Base-by-base conservation (phyloP, 2,113 vertebrate genomes). In the Leptobrachium ailaonicum region DNA sequence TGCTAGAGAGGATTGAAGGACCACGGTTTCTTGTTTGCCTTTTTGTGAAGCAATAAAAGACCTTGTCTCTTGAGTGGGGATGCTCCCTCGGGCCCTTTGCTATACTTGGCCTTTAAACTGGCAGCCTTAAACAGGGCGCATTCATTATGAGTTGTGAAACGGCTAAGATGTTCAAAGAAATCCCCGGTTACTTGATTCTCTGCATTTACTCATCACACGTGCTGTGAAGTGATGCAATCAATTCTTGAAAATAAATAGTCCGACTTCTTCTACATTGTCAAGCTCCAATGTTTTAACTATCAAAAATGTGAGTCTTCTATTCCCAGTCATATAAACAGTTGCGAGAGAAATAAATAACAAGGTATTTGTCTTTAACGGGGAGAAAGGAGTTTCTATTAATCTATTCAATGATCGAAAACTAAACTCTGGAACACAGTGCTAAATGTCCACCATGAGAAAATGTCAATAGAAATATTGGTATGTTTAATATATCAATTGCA, bases 41-140 rank as follows among this genome's bases (percentile, higher is more conserved):
- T 62, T 32, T 66, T 64, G 73, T 47, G 58, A 75, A 64, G 56
- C 72, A 74, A 60, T 74, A 74, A 74, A 74, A 50, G 41, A 74
- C 62, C 56, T 62, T 44, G 56, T 74, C 72, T 74, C 56, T 12
- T 42, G 41, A 74, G 62, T 44, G 40, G 20, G 5, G 3, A 62
- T 1, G 66, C 44, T 75, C 73, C 58, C 60, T 50, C 8, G 73
- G 66, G 73, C 44, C 58, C 44, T 63, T 45, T 66, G 58, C 43
- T 62, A 58, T 13, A 62, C 2, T 63, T 75, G 73, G 58, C 73
- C 73, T 75, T 75, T 63, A 64, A 9, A 66, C n/a, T 10, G 2
- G 42, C 42, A 20, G 7, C 32, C 43, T 47, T 75, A 66, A 32
- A 64, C 44, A 12, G 13, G 58, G 13, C 41, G 13, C 73, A 66